These are phyloP conservation scores for Pleuronectes platessa DNA, from an alignment of 2,113 vertebrate genomes.

Conservation along the genomic window DNA sequence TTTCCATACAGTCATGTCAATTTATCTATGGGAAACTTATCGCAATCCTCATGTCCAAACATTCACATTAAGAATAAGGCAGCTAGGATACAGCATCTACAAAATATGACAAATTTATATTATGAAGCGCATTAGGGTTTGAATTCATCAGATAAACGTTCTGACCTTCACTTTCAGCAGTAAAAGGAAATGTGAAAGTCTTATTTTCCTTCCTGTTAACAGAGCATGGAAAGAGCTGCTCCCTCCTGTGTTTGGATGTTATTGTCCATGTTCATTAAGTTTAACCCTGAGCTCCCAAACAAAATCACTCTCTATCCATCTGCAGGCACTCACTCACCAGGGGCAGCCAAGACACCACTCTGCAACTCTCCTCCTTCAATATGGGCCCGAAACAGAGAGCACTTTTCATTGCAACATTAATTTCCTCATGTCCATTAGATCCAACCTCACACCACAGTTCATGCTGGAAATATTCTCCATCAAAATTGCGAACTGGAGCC, in stretches of 20 bases:
- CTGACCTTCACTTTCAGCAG: slow-evolving; percentile 7
- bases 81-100: background rate
- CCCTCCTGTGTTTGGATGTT: slow-evolving; percentile 69
- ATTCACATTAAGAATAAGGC: background rate
- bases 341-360: slow-evolving; percentile 49
- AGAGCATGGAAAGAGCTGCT: slow-evolving; percentile 46
- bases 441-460: slow-evolving; percentile 48
- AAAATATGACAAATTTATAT: slow-evolving; percentile 10
- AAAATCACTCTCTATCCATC: slow-evolving; percentile 59
- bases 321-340: slow-evolving; percentile 47
- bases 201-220: slow-evolving; percentile 53
- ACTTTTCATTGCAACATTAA: slow-evolving; percentile 65
- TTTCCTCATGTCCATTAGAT: slow-evolving; percentile 72
- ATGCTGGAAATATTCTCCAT: slow-evolving; percentile 50
- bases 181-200: slow-evolving; percentile 24
- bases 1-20: slow-evolving; percentile 3
- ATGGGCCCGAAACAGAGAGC: slow-evolving; percentile 58
- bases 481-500: slow-evolving; percentile 33
- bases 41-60: slow-evolving; percentile 2
- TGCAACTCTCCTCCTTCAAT: slow-evolving; percentile 63
- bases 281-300: slow-evolving; percentile 58
- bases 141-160: slow-evolving; percentile 17
- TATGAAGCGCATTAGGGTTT: background rate
- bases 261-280: slow-evolving; percentile 73
- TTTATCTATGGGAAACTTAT: background rate